phyloP scores from a whole-genome alignment of 2,113 vertebrate genomes.

The Rhineura floridana region DNA sequence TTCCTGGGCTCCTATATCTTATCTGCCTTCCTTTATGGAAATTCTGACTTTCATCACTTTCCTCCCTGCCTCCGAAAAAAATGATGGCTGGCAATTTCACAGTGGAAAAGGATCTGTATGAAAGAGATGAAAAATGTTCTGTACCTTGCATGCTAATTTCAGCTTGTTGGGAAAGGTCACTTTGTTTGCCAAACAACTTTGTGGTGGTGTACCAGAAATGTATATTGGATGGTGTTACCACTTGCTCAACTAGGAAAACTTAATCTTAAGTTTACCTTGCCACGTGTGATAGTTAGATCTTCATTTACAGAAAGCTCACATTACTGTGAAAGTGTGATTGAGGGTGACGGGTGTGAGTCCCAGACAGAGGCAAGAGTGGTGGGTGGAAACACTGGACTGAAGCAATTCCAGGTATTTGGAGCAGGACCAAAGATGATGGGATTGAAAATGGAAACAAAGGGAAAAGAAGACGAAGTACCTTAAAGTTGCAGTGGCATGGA shows the following conservation, averaged over 20 bases:
- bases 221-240: neutral
- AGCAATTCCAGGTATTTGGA: neutral
- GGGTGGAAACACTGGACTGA: neutral
- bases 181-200: neutral
- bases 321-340: too few relatives aligned
- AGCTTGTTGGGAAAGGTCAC: neutral
- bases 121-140: neutral
- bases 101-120: neutral
- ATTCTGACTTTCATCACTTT: neutral
- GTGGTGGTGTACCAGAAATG: slow-evolving; percentile 1
- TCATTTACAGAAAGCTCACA: neutral
- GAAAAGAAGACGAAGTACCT: slow-evolving; percentile 74
- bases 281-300: neutral
- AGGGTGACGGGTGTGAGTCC: too few relatives aligned
- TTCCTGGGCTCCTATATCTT: neutral
- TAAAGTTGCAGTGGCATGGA: slow-evolving; percentile 89
- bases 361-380: too few relatives aligned
- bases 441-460: neutral
- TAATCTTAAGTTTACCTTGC: neutral
- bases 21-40: neutral
- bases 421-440: neutral
- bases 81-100: neutral
- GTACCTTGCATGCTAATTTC: neutral
- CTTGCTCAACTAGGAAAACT: neutral
- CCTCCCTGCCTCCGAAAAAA: too few relatives aligned